Evolutionary conservation across 1,140 invertebrate genomes (phyloP).

Genomic region (Holcopasites calliopsidis): DNA sequence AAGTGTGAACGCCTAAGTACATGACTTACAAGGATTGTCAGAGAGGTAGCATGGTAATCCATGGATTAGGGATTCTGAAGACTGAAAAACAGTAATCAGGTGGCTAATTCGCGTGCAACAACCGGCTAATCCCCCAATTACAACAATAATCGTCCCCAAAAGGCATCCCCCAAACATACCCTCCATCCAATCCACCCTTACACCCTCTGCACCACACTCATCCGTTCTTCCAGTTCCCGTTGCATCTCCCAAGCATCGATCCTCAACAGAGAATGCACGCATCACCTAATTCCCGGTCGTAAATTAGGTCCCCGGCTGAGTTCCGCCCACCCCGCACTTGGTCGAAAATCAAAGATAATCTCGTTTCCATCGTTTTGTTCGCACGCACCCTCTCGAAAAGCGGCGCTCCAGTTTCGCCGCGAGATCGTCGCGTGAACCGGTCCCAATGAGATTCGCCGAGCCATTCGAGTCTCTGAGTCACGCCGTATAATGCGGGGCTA

Average conservation of each 20-base stretch:
- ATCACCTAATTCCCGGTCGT: neutral
- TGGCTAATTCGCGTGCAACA: too few species aligned
- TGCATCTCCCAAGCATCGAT: conserved; percentile 12
- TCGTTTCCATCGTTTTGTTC: conserved; percentile 11
- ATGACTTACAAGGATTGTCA: too few species aligned
- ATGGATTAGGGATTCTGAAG: too few species aligned
- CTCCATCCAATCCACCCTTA: neutral
- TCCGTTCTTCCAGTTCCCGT: neutral
- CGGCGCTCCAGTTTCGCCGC: neutral
- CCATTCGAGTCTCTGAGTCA: conserved; percentile 40
- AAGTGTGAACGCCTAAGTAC: too few species aligned
- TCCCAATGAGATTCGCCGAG: conserved; percentile 27
- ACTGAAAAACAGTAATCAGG: too few species aligned
- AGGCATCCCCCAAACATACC: too few species aligned
- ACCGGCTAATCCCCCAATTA: too few species aligned
- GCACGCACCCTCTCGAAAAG: neutral
- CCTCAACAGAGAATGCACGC: neutral
- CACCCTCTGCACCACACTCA: neutral
- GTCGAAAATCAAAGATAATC: conserved; percentile 20
- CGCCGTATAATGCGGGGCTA: neutral
- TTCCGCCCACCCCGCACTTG: neutral
- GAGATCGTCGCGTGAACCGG: neutral
- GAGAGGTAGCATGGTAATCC: too few species aligned
- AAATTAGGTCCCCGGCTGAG: neutral
- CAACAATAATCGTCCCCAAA: too few species aligned